A percentile compares a stretch with the other conserved stretches of the same genome.
phyloP scores from a whole-genome alignment of 2,113 vertebrate species.

The Rhombomys opimus region DNA sequence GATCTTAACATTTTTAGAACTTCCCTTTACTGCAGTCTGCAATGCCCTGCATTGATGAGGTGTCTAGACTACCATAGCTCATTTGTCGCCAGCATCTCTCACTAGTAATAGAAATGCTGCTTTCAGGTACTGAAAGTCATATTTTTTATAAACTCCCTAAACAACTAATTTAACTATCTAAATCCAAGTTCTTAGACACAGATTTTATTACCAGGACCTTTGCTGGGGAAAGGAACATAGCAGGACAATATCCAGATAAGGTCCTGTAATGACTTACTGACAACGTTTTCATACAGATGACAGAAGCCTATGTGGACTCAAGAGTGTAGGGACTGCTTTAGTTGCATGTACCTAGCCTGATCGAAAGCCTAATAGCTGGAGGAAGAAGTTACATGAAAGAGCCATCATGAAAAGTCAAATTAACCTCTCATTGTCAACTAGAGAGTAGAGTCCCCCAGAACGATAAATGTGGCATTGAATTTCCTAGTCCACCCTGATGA shows the following conservation, averaged over 20 bases:
- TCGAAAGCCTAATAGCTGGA: conserved; percentile 10
- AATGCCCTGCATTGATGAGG: conserved; percentile 54
- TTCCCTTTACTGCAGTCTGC: not conserved
- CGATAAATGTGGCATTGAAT: not conserved
- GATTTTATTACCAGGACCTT: conserved; percentile 56
- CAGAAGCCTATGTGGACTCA: not conserved
- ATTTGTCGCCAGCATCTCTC: conserved; percentile 70
- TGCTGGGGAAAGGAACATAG: not conserved
- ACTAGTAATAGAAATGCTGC: conserved; percentile 66
- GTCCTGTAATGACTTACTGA: conserved; percentile 53
- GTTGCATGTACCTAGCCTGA: not conserved
- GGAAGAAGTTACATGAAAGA: not conserved
- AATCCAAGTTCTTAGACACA: conserved; percentile 56
- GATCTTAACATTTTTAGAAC: conserved; percentile 17
- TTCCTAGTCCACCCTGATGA: not conserved
- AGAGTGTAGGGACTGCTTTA: not conserved
- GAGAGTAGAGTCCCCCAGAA: not conserved
- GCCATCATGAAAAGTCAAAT: conserved; percentile 21
- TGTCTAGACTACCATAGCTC: conserved; percentile 63
- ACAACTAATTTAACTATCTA: conserved; percentile 72
- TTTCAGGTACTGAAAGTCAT: conserved; percentile 54
- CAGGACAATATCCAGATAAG: conserved; percentile 47
- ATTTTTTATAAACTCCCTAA: conserved; percentile 66
- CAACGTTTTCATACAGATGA: conserved; percentile 51
- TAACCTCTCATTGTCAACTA: not conserved